Evolutionary conservation across 2,888 invertebrate species (phyloP).

Genomic region (Leptarthrus brevirostris): DNA sequence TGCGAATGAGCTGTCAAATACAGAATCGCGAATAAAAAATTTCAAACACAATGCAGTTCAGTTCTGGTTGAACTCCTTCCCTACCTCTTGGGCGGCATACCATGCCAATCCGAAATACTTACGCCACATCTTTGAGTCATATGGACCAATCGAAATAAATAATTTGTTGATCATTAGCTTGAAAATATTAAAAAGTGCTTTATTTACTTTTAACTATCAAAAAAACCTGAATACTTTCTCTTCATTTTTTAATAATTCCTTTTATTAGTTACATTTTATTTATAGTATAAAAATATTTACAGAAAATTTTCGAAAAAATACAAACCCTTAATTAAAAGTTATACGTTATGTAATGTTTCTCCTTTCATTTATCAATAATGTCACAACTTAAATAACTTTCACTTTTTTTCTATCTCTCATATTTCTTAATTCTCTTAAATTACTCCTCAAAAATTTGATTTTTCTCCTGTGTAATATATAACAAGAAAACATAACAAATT

Average conservation of each 20-base stretch:
- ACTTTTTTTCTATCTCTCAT: background rate
- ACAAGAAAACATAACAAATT: conserved; percentile 33
- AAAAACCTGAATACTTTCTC: too few relatives aligned
- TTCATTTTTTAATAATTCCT: conserved; percentile 45
- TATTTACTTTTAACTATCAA: too few relatives aligned
- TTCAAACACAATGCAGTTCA: too few relatives aligned
- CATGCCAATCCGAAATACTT: too few relatives aligned
- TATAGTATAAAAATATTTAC: conserved; percentile 55
- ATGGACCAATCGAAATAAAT: too few relatives aligned
- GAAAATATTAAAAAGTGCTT: too few relatives aligned
- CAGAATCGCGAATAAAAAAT: too few relatives aligned
- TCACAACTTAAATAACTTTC: conserved; percentile 24
- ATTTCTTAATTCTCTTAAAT: background rate
- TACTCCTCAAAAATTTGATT: conserved; percentile 34
- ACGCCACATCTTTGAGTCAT: too few relatives aligned
- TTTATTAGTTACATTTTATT: conserved; percentile 49
- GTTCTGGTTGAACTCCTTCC: too few relatives aligned
- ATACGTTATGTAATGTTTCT: conserved; percentile 31
- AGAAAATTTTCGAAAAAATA: conserved; percentile 54
- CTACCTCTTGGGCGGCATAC: too few relatives aligned
- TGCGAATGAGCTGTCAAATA: too few relatives aligned
- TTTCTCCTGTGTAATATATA: conserved; percentile 18
- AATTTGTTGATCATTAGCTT: too few relatives aligned
- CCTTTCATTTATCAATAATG: conserved; percentile 33
- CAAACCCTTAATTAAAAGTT: conserved; percentile 52